Conservation (phyloP, 2,888 invertebrate species). For the Mystacides longicornis region DNA sequence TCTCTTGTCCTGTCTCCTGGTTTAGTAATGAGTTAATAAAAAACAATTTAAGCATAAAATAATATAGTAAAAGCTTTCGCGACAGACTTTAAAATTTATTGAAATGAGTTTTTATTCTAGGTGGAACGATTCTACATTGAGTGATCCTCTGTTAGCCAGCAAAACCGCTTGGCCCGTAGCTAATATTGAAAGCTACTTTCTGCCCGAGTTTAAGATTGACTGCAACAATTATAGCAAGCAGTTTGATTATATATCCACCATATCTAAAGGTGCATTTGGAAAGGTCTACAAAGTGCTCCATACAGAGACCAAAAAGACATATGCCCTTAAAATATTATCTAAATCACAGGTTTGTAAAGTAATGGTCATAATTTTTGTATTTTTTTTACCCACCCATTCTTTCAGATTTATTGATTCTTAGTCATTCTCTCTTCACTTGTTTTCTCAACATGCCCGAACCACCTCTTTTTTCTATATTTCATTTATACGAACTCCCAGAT, state of each 20-base stretch:
- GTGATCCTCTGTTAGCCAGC: conserved; percentile 48
- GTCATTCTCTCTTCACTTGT: too few species aligned
- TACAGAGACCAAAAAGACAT: conserved; percentile 55
- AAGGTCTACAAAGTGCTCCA: conserved; percentile 76
- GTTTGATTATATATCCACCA: conserved; percentile 60
- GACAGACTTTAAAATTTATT: too few species aligned
- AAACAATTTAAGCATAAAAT: too few species aligned
- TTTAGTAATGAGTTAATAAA: too few species aligned
- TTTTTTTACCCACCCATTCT: too few species aligned
- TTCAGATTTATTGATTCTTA: too few species aligned
- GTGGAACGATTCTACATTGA: conserved; percentile 59
- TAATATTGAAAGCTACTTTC: conserved; percentile 73
- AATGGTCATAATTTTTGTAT: too few species aligned
- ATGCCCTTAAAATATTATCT: conserved; percentile 79
- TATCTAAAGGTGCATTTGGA: conserved; percentile 88
- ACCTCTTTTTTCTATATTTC: too few species aligned
- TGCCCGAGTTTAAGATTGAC: conserved; percentile 78
- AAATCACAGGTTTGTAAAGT: conserved; percentile 59
- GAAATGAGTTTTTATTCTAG: conserved; percentile 34
- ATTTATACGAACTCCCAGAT: too few species aligned
- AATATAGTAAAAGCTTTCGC: too few species aligned
- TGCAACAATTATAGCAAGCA: conserved; percentile 51
- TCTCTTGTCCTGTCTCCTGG: too few species aligned
- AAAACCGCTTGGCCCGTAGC: conserved; percentile 81
- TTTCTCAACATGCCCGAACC: too few species aligned